These are phyloP conservation scores for Coregonus suidteri DNA, from an alignment of 2,797 vertebrate species.

Conservation along the genomic window DNA sequence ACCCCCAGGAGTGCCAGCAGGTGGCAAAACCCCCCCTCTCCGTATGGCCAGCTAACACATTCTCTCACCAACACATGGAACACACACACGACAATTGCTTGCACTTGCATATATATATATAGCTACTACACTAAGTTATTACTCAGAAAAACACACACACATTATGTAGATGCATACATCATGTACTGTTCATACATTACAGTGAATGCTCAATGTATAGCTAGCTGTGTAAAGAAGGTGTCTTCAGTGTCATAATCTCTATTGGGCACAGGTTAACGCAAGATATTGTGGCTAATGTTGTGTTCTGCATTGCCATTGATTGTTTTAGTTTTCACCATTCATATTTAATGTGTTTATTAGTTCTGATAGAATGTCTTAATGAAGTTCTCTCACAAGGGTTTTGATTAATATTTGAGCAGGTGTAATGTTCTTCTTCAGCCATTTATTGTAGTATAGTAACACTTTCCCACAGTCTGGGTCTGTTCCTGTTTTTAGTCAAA, in stretches of 20 bases:
- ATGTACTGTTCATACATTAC: neutral
- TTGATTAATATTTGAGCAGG: neutral
- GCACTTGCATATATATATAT: neutral
- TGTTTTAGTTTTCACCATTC: too few relatives aligned
- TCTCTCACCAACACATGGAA: conserved; percentile 18
- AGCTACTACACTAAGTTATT: too few relatives aligned
- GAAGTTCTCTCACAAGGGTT: neutral
- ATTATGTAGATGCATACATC: too few relatives aligned
- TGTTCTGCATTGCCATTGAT: neutral
- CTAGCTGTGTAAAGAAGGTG: neutral
- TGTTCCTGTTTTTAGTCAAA: neutral
- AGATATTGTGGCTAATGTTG: neutral
- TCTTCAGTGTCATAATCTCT: neutral
- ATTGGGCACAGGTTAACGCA: neutral
- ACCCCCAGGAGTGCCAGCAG: conserved; percentile 60
- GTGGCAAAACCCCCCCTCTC: conserved; percentile 40
- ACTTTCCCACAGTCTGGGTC: neutral
- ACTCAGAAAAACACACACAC: too few relatives aligned
- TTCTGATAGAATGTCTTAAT: conserved; percentile 14
- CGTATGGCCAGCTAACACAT: neutral
- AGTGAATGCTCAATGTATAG: conserved; percentile 1
- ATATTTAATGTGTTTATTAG: conserved; percentile 28
- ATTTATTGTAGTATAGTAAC: neutral
- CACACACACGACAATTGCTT: neutral
- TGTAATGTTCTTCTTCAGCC: neutral